Evolutionary conservation across 2,888 invertebrate species (phyloP).

Genomic region (Caenorhabditis angaria): DNA sequence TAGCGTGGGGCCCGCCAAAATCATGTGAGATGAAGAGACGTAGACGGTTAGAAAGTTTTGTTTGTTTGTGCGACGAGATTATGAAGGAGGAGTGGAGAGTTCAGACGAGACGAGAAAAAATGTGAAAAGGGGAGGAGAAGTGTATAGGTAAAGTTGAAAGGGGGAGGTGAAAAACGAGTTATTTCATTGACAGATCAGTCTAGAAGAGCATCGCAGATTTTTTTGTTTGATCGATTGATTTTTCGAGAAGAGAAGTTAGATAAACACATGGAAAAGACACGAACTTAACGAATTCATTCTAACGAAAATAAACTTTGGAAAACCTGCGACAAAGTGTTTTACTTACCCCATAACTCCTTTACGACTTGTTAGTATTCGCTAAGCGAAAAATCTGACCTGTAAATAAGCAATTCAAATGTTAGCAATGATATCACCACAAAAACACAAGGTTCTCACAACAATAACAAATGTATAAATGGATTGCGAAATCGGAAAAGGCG

Average conservation of each 20-base stretch:
- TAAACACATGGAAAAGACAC: too few relatives aligned
- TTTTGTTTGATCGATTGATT: neutral
- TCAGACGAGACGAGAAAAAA: neutral
- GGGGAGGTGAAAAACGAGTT: constrained; percentile 6
- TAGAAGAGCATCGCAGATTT: neutral
- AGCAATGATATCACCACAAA: too few relatives aligned
- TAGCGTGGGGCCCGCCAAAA: constrained; percentile 19
- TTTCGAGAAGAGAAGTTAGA: neutral
- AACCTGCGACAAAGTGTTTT: too few relatives aligned
- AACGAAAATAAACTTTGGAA: too few relatives aligned
- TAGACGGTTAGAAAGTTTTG: constrained; percentile 19
- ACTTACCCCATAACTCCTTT: too few relatives aligned
- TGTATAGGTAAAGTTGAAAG: constrained; percentile 15
- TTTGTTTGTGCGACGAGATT: constrained; percentile 19
- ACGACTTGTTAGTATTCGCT: too few relatives aligned
- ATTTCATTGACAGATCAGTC: neutral
- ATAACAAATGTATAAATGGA: too few relatives aligned
- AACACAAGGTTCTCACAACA: too few relatives aligned
- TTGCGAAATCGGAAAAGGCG: too few relatives aligned
- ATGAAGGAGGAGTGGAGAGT: constrained; percentile 13
- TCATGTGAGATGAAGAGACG: constrained; percentile 30
- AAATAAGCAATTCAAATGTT: too few relatives aligned
- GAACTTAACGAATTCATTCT: too few relatives aligned
- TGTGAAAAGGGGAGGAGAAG: constrained; percentile 8
- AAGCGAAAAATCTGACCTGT: too few relatives aligned